Evolutionary conservation across 2,113 vertebrate species (phyloP).

Genomic region (Azemiops feae): DNA sequence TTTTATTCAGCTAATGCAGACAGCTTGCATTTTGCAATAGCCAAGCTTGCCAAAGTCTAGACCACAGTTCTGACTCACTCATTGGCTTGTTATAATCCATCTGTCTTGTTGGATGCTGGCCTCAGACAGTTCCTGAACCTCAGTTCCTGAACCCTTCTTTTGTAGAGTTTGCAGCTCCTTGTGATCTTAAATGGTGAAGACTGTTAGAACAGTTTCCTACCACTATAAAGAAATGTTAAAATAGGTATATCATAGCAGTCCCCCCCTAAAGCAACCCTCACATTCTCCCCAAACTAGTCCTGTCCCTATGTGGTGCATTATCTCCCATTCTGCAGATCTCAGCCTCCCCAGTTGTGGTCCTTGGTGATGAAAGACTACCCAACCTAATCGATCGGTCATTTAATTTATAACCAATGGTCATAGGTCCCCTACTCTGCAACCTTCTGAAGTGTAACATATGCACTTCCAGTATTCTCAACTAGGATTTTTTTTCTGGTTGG

Average conservation of each 20-base stretch:
- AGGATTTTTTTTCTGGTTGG: neutral
- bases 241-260: neutral
- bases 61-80: neutral
- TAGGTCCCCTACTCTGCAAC: neutral
- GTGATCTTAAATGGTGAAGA: neutral
- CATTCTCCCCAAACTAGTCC: neutral
- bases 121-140: neutral
- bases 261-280: neutral
- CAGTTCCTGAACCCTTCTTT: neutral
- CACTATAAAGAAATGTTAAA: neutral
- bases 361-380: neutral
- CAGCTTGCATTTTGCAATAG: neutral
- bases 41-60: neutral
- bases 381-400: neutral
- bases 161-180: neutral
- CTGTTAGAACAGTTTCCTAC: neutral
- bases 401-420: neutral
- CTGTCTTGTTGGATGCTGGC: neutral
- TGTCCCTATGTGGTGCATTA: neutral
- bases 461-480: neutral
- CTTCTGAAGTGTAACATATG: neutral
- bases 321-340: neutral
- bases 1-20: neutral
- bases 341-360: neutral
- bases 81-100: neutral